Percentiles rank a stretch among this genome's conserved stretches.
Conservation (phyloP, 2,113 vertebrate genomes). For the Brachyhypopomus occidentalis region DNA sequence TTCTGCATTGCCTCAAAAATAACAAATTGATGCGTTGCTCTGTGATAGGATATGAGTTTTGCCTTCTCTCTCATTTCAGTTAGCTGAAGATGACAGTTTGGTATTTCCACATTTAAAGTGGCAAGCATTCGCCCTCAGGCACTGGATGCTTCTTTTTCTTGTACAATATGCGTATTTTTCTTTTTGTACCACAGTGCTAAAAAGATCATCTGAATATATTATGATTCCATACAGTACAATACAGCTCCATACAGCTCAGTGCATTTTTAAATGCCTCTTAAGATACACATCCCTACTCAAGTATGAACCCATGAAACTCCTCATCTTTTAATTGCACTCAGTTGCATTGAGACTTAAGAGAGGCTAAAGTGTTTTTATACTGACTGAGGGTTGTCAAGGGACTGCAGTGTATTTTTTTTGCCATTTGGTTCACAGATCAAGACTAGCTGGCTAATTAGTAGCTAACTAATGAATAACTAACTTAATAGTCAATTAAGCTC, state of each 20-base stretch:
- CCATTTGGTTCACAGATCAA: background rate
- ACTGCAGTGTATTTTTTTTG: background rate
- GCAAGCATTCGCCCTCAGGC: background rate
- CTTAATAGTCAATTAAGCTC: background rate
- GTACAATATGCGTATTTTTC: background rate
- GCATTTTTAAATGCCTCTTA: conserved; percentile 9
- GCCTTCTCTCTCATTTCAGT: background rate
- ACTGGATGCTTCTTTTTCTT: background rate
- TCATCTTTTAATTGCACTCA: conserved; percentile 2
- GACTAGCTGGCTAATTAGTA: no score
- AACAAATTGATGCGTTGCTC: background rate
- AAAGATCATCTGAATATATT: conserved; percentile 18
- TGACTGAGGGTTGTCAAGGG: conserved; percentile 7
- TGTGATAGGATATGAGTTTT: background rate
- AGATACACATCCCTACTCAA: background rate
- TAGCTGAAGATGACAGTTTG: background rate
- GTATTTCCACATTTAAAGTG: background rate
- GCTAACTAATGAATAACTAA: no score
- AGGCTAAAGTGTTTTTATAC: conserved; percentile 16
- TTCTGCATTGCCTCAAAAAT: background rate
- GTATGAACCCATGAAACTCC: conserved; percentile 10
- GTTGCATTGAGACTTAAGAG: background rate
- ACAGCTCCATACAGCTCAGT: background rate
- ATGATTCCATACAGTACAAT: background rate
- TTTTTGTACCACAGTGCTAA: background rate